Conservation (phyloP, 2,113 vertebrate genomes). For the Lutjanus erythropterus region DNA sequence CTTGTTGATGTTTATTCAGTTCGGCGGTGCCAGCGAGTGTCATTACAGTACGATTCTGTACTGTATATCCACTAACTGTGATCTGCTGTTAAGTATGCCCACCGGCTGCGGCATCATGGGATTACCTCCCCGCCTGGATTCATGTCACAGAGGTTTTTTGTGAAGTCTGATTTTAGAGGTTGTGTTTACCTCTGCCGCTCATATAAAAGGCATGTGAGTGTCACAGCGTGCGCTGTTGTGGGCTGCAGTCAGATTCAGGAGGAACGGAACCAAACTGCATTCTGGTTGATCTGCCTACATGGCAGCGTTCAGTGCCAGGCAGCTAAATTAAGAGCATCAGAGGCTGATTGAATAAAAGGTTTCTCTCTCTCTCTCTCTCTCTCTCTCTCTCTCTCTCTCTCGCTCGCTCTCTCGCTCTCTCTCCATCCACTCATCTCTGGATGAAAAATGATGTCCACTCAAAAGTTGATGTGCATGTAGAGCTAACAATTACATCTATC, state of each 20-base stretch:
- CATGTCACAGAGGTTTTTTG: not conserved
- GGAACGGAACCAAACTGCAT: not conserved
- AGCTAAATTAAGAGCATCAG: conserved; percentile 44
- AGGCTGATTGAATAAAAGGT: conserved; percentile 18
- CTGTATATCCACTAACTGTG: not conserved
- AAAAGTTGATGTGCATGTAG: not conserved
- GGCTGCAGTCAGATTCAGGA: conserved; percentile 6
- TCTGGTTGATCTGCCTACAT: conserved; percentile 28
- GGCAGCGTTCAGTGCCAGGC: conserved; percentile 14
- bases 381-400: not conserved
- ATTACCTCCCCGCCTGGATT: conserved; percentile 15
- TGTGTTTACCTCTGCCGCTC: not conserved
- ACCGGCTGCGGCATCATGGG: not conserved
- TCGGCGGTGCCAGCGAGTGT: not conserved
- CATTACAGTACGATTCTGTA: conserved; percentile 6
- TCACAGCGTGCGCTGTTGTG: not conserved
- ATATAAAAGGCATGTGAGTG: conserved; percentile 1
- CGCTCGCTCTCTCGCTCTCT: not conserved
- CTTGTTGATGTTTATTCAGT: conserved; percentile 11
- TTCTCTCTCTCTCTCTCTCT: not conserved
- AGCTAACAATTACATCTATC: not conserved
- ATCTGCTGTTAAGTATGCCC: conserved; percentile 7
- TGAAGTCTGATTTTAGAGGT: not conserved
- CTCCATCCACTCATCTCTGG: not conserved
- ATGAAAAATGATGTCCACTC: conserved; percentile 17